Base-by-base conservation (phyloP, 2,888 invertebrate genomes). In the Drosophila flavopinicola region DNA sequence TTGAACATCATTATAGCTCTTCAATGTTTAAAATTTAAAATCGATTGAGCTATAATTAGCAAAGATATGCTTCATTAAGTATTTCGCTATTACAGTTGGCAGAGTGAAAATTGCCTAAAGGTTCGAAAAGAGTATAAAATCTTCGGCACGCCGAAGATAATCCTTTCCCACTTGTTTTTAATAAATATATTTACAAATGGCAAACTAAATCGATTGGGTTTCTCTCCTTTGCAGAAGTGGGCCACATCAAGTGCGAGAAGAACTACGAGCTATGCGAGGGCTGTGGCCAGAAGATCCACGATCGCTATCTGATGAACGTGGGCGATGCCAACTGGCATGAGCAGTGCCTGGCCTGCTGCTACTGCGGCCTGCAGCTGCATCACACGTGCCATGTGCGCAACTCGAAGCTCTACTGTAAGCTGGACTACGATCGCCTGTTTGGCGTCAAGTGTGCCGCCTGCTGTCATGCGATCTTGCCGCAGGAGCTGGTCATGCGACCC, bases 261-360 rank as follows among this genome's bases (percentile, higher is more conserved):
- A 95, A 95, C 71, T 95, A 95, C 76, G 96, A 97, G 91, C 94
- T 96, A 88, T 99, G 99, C 92, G 97, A 97, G 86, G 97, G 97
- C 51, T 99, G 99, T 92, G 96, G 97, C 11, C 96, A 96, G 90
- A 96, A 97, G 92, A 99, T 99, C 88, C 95, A 96, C 90, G 99
- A 99, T 92, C 94, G 98, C 60, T 99, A 97, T 92, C 94, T 99
- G 88, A 96, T 98, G 95, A 94, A 98, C 88, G 98, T 99, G 41
- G 96, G 96, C 45, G 98, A 98, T 87, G 93, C 97, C 59, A 97
- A 96, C 88, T 99, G 98, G 96, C 99, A 99, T 92, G 98, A 98
- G 90, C 95, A 96, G 90, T 99, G 99, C 92, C 94, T 99, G 68
- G 95, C 96, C 87, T 99, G 99, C 92, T 95, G 96, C 89, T 97